Percentiles rank a stretch among this genome's conserved stretches.
Conservation (phyloP, 2,113 vertebrate genomes). For the Tylochromis polylepis region DNA sequence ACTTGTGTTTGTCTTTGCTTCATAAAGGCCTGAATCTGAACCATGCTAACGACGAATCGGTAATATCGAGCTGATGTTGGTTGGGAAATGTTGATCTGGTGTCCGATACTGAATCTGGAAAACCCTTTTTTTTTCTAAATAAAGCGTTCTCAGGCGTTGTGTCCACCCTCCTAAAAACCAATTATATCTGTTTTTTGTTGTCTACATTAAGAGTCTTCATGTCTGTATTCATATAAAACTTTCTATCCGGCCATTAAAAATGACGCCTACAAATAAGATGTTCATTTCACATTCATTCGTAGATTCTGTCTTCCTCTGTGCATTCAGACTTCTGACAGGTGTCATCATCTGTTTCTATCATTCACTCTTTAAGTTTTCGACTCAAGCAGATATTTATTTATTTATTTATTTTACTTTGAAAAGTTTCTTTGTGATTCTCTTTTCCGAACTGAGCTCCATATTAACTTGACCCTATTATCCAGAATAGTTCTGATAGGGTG, state of each 20-base stretch:
- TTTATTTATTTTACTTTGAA: neutral
- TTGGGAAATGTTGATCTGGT: neutral
- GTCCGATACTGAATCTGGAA: rapidly evolving
- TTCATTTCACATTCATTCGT: too few species aligned
- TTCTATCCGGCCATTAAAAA: neutral
- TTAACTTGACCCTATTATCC: neutral
- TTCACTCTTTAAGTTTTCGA: neutral
- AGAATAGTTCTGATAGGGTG: neutral
- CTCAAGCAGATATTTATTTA: neutral
- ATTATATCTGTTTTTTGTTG: neutral
- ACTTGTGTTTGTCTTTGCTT: neutral
- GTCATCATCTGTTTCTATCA: neutral
- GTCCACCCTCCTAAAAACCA: too few species aligned
- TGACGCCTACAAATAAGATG: neutral
- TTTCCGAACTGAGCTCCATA: neutral
- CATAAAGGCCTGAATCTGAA: neutral
- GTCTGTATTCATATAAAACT: neutral
- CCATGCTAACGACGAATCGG: neutral
- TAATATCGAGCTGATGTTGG: neutral
- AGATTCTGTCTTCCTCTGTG: neutral
- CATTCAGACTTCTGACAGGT: constrained; percentile 31
- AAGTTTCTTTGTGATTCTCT: neutral
- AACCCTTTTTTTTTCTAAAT: neutral
- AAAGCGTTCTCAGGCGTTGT: too few species aligned
- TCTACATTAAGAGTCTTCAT: too few species aligned